Percentiles rank a stretch among this genome's conserved stretches.
Conservation (phyloP, 2,888 invertebrate species). For the Sthenelais limicola region DNA sequence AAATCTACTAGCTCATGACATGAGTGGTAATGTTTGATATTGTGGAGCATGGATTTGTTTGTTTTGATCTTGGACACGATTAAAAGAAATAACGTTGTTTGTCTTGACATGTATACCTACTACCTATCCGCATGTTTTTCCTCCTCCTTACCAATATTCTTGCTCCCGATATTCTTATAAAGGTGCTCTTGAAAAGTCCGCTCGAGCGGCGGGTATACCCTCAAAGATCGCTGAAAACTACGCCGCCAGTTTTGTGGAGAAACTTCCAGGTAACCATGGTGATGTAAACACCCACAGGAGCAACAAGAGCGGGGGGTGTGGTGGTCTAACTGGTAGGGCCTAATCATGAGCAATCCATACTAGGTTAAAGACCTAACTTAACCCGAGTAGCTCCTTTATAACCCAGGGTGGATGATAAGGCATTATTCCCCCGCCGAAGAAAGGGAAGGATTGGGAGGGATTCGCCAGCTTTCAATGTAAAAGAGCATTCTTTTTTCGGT, state of each 20-base stretch:
- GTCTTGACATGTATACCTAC: neutral
- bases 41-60: too few species aligned
- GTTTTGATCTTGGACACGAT: neutral
- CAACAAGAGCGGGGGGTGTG: neutral
- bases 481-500: too few species aligned
- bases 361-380: neutral
- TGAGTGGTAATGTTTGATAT: too few species aligned
- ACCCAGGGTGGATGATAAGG: too few species aligned
- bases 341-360: neutral
- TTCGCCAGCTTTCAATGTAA: too few species aligned
- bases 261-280: conserved; percentile 55
- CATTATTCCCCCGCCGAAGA: neutral
- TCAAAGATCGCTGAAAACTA: conserved; percentile 62
- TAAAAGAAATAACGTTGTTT: neutral
- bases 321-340: neutral
- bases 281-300: neutral
- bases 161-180: conserved; percentile 40
- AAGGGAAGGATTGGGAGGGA: neutral
- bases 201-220: conserved; percentile 63
- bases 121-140: neutral
- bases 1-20: too few species aligned
- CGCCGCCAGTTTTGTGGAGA: conserved; percentile 55
- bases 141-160: conserved; percentile 2
- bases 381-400: neutral
- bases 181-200: conserved; percentile 70